Evolutionary conservation across 1,140 invertebrate species (phyloP), one percentile per base, ranked within the genome.

Genomic region (Melitaea cinxia): DNA sequence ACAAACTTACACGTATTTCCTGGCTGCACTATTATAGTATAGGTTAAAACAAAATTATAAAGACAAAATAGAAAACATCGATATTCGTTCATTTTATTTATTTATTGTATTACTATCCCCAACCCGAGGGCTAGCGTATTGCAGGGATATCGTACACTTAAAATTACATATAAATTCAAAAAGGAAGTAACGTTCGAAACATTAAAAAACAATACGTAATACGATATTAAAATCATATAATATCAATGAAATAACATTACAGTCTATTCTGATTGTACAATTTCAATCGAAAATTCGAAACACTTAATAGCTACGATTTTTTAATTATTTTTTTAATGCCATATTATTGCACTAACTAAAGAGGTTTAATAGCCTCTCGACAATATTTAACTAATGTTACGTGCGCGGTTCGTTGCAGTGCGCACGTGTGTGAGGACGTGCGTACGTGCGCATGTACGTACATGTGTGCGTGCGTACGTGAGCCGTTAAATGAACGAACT

Each of bases 241-340:
- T 45, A 65, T 62, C 54, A 77, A 78, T 75, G 75, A 81, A 77
- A 79, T 77, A 65, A 84, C 75, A 74, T 83, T 86, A 88, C 85
- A 90, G 88, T 88, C 88, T 90, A 90, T 88, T 80, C 75, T 75
- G 83, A 85, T 88, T 86, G 88, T 90, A 88, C 81, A 90, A 74
- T 77, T 75, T 82, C 75, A 82, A 82, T 84, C 80, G 78, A 88
- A 86, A 88, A 83, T 75, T 86, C 83, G 68, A 88, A 85, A 79
- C 82, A 76, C 78, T 84, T 84, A 84, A 50, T 64, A 52, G 24
- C 79, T 79, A 83, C 68, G 64, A 70, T 70, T 70, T 75, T 74
- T n/a, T n/a, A n/a, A n/a, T n/a, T n/a, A n/a, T 74, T 66, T 42
- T 73, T 78, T 72, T 75, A 69, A 78, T 73, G 57, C 33, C 35